phyloP scores from a whole-genome alignment of 1,140 invertebrate species.

The Drosophila aff. region DNA sequence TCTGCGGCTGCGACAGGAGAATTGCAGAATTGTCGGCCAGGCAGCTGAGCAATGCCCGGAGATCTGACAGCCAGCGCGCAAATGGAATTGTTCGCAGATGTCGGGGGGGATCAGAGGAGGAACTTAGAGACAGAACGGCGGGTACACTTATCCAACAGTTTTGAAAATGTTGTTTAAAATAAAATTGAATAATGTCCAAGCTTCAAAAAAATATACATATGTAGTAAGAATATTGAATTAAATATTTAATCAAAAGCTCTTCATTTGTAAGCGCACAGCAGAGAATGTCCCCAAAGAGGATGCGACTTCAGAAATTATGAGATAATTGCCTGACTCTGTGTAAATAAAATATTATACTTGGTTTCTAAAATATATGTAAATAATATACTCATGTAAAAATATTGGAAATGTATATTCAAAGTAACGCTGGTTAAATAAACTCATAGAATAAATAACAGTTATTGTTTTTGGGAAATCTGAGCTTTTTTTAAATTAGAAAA shows the following conservation, averaged over 20 bases:
- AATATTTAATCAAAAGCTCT: neutral
- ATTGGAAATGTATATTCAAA: neutral
- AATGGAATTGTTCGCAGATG: conserved; percentile 70
- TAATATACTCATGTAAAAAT: neutral
- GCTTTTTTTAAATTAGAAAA: too few relatives aligned
- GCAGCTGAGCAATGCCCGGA: conserved; percentile 57
- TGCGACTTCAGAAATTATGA: too few relatives aligned
- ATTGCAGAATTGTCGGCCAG: conserved; percentile 61
- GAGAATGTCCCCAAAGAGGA: too few relatives aligned
- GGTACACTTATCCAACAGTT: conserved; percentile 5
- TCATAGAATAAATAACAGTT: too few relatives aligned
- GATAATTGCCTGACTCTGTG: too few relatives aligned
- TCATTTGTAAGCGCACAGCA: too few relatives aligned
- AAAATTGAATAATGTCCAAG: neutral
- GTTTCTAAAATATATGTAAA: too few relatives aligned
- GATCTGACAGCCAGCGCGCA: conserved; percentile 62
- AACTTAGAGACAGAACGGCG: neutral
- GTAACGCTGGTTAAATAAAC: too few relatives aligned
- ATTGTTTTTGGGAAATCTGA: too few relatives aligned
- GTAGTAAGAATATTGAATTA: neutral
- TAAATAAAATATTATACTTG: too few relatives aligned
- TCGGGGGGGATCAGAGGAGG: conserved; percentile 1
- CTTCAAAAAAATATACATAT: too few relatives aligned
- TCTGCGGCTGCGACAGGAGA: conserved; percentile 36
- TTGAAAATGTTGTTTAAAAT: neutral